Percentiles rank a stretch among this genome's conserved stretches.
These are phyloP conservation scores for Oreortyx pictus DNA, from an alignment of 2,797 vertebrate species.

Conservation along the genomic window DNA sequence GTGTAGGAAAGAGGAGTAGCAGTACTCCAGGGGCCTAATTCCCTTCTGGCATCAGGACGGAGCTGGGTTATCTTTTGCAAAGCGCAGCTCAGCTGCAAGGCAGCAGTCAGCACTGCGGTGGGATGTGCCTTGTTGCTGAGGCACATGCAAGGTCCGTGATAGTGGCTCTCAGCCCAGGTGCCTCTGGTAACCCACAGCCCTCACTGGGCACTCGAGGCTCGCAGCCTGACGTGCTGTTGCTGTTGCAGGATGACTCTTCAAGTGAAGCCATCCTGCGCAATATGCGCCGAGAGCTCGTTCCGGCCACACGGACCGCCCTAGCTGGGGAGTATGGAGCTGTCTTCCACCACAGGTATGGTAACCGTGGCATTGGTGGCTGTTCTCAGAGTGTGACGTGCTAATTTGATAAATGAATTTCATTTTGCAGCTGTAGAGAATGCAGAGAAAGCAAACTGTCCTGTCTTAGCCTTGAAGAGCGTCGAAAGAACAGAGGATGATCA, in stretches of 20 bases:
- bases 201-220: fast-evolving
- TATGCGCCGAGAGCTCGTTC: slow-evolving; percentile 92
- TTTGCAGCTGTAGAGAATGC: neutral
- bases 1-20: neutral
- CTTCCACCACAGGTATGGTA: slow-evolving; percentile 79
- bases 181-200: neutral
- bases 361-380: fast-evolving
- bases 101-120: too few species aligned
- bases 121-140: too few species aligned
- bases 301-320: slow-evolving; percentile 83
- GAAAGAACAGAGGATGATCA: fast-evolving
- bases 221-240: fast-evolving
- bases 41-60: neutral
- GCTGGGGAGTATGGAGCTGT: slow-evolving; percentile 79
- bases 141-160: too few species aligned
- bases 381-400: fast-evolving
- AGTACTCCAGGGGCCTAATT: neutral
- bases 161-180: fast-evolving
- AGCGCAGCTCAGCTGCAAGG: fast-evolving
- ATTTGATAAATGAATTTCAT: neutral
- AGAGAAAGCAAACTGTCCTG: neutral
- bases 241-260: slow-evolving; percentile 88
- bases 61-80: neutral
- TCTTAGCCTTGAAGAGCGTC: neutral
- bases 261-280: slow-evolving; percentile 87